Evolutionary conservation across 2,113 vertebrate genomes (phyloP).

Genomic region (Clarias batrachus): DNA sequence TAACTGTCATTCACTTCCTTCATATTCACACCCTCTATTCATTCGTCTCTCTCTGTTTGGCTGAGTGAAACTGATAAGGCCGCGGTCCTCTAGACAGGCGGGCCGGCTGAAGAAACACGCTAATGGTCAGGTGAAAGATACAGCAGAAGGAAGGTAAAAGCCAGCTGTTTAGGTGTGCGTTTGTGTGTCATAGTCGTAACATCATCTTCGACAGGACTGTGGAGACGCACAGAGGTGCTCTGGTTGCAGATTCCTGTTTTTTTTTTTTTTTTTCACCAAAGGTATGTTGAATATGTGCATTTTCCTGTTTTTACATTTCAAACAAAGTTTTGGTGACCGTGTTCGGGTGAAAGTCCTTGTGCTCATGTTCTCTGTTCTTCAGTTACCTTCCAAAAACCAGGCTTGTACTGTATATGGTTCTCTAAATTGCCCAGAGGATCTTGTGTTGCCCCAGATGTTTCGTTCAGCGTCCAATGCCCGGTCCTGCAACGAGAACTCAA

Average conservation of each 20-base stretch:
- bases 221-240: background rate
- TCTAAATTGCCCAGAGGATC: background rate
- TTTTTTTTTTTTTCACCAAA: background rate
- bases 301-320: background rate
- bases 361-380: background rate
- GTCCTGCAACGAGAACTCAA: no score
- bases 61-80: conserved; percentile 36
- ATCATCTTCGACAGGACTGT: background rate
- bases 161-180: background rate
- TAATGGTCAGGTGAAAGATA: background rate
- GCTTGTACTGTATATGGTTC: background rate
- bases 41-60: conserved; percentile 32
- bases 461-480: no score
- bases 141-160: background rate
- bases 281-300: background rate
- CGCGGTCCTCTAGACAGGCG: conserved; percentile 3
- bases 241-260: background rate
- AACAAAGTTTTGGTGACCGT: no score
- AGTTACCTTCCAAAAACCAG: background rate
- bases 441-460: no score
- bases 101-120: background rate
- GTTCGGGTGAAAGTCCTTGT: no score
- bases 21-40: conserved; percentile 52
- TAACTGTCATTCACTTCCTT: conserved; percentile 2
- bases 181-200: background rate